Base-by-base conservation (phyloP, 2,113 vertebrate genomes). In the Notothenia coriiceps region DNA sequence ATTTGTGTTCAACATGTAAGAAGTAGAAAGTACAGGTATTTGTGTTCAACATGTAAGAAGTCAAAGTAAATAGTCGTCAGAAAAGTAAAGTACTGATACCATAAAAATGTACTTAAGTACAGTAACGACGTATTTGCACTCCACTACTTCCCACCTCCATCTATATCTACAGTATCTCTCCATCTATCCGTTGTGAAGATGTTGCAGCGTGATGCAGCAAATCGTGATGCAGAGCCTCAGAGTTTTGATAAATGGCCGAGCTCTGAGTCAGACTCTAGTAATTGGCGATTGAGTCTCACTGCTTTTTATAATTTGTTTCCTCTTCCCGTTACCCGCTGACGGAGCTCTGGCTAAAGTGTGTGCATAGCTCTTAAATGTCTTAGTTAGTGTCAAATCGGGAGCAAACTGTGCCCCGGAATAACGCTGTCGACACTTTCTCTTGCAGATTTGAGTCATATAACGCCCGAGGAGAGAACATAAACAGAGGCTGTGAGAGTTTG, bases 231-330 rank as follows among this genome's bases (percentile, higher is more conserved):
- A 35, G 33, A 62, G 74, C n/a, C 82, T 63, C 69, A 80, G 68
- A 70, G 44, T 86, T 89, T 73, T 92, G 92, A 93, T 93, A 89
- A 89, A 93, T 88, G 85, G 77, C 78, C 75, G 54, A 64, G 84
- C 79, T 80, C 64, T 83, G 85, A 92, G 70, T 93, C 86, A 89
- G 54, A 87, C 72, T 80, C 61, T 61, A 1, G 81, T 90, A 90
- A 92, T 89, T 92, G 89, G 74, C 52, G 60, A 79, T 76, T 83
- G 81, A 77, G 79, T 88, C 68, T 70, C 54, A n/a, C 62, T 71
- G 18, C 25, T 74, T 69, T 78, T 84, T 66, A 14, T 29, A 29
- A 29, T 29, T 29, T 0, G 12, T 20, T 56, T 54, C 59, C 74
- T 67, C 44, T 51, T 18, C 5, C 20, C 17, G 52, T 60, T 69